Evolutionary conservation across 2,888 invertebrate species (phyloP), one percentile per base, ranked within the genome.

Genomic region (Eupithecia insigniata): DNA sequence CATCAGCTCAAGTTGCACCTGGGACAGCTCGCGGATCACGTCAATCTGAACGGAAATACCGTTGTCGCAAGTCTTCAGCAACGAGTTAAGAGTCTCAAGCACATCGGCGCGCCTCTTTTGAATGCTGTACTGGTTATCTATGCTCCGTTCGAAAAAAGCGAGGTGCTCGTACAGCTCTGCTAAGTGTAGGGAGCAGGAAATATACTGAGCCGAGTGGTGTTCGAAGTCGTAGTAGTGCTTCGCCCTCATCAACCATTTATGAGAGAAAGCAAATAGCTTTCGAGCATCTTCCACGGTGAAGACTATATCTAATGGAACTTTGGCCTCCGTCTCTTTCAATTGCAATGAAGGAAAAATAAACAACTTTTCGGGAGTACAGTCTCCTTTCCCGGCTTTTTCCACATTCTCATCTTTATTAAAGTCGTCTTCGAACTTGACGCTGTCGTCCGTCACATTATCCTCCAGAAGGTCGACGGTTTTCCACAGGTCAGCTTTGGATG

Each of bases 81-180:
- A 84, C 0, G 94, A 91, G 81, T 95, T 95, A 0, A 96, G 84
- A 0, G 94, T 93, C 82, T 96, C 96, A 28, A 96, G 83, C 28
- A 95, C 94, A 67, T 96, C 95, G 1, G 95, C 95, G 28, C 96
- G 88, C 64, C 95, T 90, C 83, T 95, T 95, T 79, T 96, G 96
- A 30, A 96, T 93, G 74, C 89, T 93, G 81, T 96, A 96, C 78
- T 93, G 93, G 74, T 88, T 90, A 75, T 96, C 96, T 60, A 96
- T 91, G 82, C 96, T 96, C 55, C 94, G 91, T 86, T 97, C 97
- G 88, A 96, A 97, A 85, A 96, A 96, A 0, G 96, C 95, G 68
- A 97, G 89, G 81, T 95, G 95, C 79, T 96, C 95, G 83, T 96
- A 96, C 18, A 96, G 85, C 80, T 96, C 96, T 60, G 96, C 96